A percentile compares a stretch with the other conserved stretches of the same genome.
phyloP scores from a whole-genome alignment of 2,797 vertebrate genomes.

The Eulemur coronatus region DNA sequence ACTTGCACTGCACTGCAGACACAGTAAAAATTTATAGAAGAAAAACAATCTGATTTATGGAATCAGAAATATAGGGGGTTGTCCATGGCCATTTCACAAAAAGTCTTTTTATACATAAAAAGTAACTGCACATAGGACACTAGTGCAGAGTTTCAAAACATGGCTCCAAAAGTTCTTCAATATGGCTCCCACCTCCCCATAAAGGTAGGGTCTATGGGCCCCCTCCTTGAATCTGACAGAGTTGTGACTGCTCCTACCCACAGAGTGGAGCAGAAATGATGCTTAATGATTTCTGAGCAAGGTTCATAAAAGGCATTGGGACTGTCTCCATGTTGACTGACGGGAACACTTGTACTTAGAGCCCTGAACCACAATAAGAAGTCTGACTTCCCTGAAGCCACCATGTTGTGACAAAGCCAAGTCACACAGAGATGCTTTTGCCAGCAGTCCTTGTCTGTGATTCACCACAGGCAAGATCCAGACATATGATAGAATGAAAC shows the following conservation, averaged over 20 bases:
- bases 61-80: neutral
- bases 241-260: neutral
- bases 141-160: neutral
- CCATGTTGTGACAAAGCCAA: neutral
- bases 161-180: neutral
- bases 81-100: neutral
- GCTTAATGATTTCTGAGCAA: neutral
- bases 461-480: neutral
- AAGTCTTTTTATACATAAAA: neutral
- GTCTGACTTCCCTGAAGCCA: neutral
- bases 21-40: neutral
- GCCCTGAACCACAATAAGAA: neutral
- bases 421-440: neutral
- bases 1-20: neutral
- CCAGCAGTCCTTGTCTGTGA: neutral
- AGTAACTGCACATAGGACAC: neutral
- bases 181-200: neutral
- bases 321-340: neutral
- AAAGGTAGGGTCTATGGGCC: neutral
- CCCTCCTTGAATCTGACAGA: neutral
- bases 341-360: neutral
- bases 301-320: neutral
- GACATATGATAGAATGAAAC: neutral
- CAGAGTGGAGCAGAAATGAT: neutral
- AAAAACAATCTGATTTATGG: neutral